Conservation (phyloP, 2,113 vertebrate genomes). For the Thunnus thynnus region DNA sequence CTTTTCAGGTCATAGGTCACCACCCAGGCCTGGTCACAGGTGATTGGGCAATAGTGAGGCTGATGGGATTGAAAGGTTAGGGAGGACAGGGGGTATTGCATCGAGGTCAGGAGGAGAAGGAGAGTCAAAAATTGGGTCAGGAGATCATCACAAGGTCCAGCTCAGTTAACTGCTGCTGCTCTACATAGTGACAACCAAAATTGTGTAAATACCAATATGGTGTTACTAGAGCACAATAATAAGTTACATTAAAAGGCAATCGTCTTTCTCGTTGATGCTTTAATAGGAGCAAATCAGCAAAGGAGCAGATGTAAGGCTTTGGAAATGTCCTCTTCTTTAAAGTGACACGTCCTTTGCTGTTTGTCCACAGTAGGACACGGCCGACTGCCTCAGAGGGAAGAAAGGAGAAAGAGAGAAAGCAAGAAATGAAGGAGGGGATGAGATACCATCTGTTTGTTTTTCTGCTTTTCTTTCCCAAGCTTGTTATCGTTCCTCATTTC, state of each 20-base stretch:
- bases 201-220: too few species aligned
- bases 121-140: conserved; percentile 74
- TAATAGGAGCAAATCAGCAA: too few species aligned
- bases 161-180: conserved; percentile 37
- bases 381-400: conserved; percentile 24
- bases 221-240: not conserved
- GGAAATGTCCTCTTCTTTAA: conserved; percentile 8
- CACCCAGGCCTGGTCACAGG: conserved; percentile 75
- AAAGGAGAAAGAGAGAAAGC: conserved; percentile 28
- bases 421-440: conserved; percentile 39
- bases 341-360: conserved; percentile 1
- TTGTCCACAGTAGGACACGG: conserved; percentile 18
- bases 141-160: conserved; percentile 78
- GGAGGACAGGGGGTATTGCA: conserved; percentile 58
- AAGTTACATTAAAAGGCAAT: not conserved
- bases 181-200: not conserved
- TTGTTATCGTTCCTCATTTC: conserved; percentile 84
- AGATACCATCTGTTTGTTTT: conserved; percentile 81
- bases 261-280: not conserved
- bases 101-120: conserved; percentile 50
- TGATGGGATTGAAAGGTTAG: conserved; percentile 82
- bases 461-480: conserved; percentile 83
- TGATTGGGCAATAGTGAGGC: conserved; percentile 77
- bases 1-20: conserved; percentile 64
- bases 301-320: not conserved